phyloP scores from a whole-genome alignment of 2,113 vertebrate species.

The Ptilorrhoa leucosticta region DNA sequence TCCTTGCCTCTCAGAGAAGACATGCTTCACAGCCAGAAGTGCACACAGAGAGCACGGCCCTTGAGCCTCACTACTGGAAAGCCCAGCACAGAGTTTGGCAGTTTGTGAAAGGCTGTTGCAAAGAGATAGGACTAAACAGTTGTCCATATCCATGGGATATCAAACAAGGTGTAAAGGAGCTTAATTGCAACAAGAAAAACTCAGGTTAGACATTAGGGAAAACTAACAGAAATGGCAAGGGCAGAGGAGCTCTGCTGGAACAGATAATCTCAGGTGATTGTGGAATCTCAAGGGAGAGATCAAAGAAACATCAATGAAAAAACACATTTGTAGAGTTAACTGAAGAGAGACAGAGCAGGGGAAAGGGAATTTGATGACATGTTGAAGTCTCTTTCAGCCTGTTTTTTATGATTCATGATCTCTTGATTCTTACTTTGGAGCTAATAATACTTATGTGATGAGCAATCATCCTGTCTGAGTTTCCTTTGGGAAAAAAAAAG shows the following conservation, averaged over 20 bases:
- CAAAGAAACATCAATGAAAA: slow-evolving; percentile 5
- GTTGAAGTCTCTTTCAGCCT: neutral
- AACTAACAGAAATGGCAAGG: neutral
- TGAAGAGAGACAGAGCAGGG: neutral
- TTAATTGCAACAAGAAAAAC: neutral
- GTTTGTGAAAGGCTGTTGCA: neutral
- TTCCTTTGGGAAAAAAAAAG: neutral
- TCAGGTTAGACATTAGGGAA: neutral
- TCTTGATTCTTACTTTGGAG: neutral
- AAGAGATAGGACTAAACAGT: neutral
- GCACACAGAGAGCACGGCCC: neutral
- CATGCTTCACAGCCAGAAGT: neutral
- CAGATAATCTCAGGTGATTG: neutral
- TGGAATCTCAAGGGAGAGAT: neutral
- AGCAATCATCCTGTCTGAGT: neutral
- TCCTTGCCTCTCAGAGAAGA: neutral
- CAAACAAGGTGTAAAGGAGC: neutral
- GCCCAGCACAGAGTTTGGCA: neutral
- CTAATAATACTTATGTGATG: neutral
- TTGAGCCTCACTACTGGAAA: neutral
- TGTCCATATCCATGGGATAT: neutral
- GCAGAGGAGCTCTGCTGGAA: neutral
- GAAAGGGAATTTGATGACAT: neutral
- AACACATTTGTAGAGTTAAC: neutral
- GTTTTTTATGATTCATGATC: neutral